phyloP scores from a whole-genome alignment of 1,140 invertebrate species.

The Heliconius nattereri region DNA sequence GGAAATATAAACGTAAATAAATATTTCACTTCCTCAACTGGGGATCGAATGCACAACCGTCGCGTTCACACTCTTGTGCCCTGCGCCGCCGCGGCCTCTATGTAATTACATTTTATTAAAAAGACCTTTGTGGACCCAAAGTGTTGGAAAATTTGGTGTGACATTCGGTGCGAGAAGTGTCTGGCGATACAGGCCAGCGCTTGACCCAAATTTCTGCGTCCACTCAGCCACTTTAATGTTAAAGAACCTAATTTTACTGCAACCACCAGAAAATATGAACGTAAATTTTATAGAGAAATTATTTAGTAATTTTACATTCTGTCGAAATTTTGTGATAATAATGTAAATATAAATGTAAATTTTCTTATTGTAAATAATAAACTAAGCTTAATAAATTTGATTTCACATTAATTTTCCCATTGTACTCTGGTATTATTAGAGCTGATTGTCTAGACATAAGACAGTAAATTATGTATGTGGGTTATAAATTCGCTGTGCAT shows the following conservation, averaged over 20 bases:
- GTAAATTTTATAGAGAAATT: constrained; percentile 25
- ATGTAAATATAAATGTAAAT: background rate
- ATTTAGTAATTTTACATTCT: constrained; percentile 1
- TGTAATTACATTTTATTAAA: background rate
- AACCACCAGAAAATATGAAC: constrained; percentile 31
- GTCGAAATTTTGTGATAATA: background rate
- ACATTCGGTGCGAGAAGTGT: constrained; percentile 57
- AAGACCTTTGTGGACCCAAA: constrained; percentile 31
- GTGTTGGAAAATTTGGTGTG: constrained; percentile 65
- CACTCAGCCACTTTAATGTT: constrained; percentile 47
- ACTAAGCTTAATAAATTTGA: too few species aligned
- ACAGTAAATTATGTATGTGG: too few species aligned
- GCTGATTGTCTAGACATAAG: too few species aligned
- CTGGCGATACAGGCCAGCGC: constrained; percentile 56
- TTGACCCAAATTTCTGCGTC: constrained; percentile 61
- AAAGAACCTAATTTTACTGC: constrained; percentile 49
- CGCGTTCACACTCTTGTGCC: too few species aligned
- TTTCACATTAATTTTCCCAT: too few species aligned
- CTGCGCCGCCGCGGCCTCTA: too few species aligned
- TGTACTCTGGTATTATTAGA: too few species aligned
- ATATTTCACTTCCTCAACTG: too few species aligned
- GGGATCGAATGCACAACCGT: too few species aligned
- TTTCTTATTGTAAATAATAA: background rate
- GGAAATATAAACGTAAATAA: too few species aligned
- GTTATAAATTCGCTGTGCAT: too few species aligned